These are phyloP conservation scores for Acrocyrtus sp. DNA, from an alignment of 2,888 invertebrate genomes.

Conservation along the genomic window DNA sequence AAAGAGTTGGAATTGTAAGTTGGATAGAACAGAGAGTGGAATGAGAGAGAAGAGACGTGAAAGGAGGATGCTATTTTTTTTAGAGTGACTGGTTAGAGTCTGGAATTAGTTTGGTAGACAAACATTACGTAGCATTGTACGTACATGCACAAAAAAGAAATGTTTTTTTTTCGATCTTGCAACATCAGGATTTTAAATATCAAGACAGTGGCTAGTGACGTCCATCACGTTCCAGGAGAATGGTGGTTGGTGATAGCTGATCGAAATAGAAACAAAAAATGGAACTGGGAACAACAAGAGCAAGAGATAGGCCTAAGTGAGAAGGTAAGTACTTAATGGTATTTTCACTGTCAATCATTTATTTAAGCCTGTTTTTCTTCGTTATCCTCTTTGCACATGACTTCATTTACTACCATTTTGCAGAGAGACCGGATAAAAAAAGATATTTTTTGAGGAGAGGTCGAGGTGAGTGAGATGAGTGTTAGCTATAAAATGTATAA, in stretches of 20 bases:
- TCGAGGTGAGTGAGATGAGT: too few species aligned
- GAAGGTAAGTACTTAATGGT: constrained; percentile 24
- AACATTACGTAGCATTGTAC: neutral
- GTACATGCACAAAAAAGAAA: neutral
- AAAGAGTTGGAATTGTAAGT: too few species aligned
- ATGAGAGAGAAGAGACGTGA: constrained; percentile 12
- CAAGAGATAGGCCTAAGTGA: too few species aligned
- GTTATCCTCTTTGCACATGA: neutral
- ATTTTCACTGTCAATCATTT: constrained; percentile 35
- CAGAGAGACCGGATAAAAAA: neutral
- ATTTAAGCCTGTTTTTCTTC: constrained; percentile 23
- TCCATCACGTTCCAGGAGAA: constrained; percentile 32
- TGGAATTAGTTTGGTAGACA: constrained; percentile 8
- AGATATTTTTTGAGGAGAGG: too few species aligned
- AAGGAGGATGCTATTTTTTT: constrained; percentile 28
- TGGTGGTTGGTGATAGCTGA: constrained; percentile 24
- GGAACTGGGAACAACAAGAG: neutral
- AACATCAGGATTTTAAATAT: constrained; percentile 41
- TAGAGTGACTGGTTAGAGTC: neutral
- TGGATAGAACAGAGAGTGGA: too few species aligned
- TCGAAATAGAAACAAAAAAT: neutral
- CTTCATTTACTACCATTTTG: constrained; percentile 6
- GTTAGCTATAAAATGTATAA: too few species aligned
- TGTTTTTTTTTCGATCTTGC: constrained; percentile 20
- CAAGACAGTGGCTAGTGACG: constrained; percentile 42